Conservation (phyloP, 2,113 vertebrate species). For the Hemibagrus wyckioides region DNA sequence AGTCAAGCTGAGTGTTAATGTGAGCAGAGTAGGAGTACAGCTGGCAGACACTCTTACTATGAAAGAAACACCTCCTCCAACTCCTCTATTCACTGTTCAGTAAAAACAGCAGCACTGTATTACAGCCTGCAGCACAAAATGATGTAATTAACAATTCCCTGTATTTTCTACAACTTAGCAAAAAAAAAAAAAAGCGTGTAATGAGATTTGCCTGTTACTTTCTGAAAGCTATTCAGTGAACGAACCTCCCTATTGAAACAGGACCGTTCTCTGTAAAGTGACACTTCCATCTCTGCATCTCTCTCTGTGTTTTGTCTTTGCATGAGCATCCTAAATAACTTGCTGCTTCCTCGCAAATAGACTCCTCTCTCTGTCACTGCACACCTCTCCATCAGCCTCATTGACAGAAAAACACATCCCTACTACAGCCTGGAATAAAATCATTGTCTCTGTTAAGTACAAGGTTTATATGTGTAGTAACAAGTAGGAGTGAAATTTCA, state of each 20-base stretch:
- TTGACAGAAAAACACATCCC: constrained; percentile 32
- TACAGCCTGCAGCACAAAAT: not conserved
- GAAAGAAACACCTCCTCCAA: constrained; percentile 22
- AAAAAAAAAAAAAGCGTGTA: not conserved
- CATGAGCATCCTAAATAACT: constrained; percentile 32
- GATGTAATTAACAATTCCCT: constrained; percentile 11
- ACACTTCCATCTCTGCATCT: not conserved
- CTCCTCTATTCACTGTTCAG: constrained; percentile 7
- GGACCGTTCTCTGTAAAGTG: not conserved
- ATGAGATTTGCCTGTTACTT: not conserved
- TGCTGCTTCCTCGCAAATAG: not conserved
- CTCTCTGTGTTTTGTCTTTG: constrained; percentile 17
- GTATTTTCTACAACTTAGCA: not conserved
- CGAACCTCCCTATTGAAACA: not conserved
- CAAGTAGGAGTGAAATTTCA: constrained; percentile 65
- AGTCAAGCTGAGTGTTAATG: constrained; percentile 50
- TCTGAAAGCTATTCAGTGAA: not conserved
- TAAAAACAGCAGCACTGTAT: constrained; percentile 26
- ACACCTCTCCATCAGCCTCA: not conserved
- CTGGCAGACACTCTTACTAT: constrained; percentile 22
- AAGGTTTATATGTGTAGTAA: constrained; percentile 62
- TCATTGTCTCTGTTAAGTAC: constrained; percentile 54
- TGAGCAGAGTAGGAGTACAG: constrained; percentile 26
- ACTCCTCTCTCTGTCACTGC: constrained; percentile 4
- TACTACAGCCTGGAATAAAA: constrained; percentile 51